phyloP scores from a whole-genome alignment of 2,113 vertebrate species.

The Hippocampus comes region DNA sequence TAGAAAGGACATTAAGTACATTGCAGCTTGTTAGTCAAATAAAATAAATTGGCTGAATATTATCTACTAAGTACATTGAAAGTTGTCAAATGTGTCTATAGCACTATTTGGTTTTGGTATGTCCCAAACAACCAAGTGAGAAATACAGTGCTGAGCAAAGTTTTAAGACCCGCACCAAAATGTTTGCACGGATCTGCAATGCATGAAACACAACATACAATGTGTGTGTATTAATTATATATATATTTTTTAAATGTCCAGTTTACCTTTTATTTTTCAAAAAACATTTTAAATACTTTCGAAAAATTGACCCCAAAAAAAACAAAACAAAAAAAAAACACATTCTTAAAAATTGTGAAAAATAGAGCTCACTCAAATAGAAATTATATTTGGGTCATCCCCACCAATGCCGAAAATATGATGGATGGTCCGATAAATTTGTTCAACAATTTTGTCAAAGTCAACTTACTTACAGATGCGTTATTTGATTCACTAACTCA shows the following conservation, averaged over 20 bases:
- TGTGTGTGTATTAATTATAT: neutral
- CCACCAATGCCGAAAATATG: neutral
- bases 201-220: neutral
- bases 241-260: neutral
- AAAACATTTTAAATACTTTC: no score
- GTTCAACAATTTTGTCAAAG: neutral
- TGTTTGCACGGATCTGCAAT: neutral
- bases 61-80: neutral
- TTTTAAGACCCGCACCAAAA: neutral
- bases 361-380: no score
- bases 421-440: neutral
- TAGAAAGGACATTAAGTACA: no score
- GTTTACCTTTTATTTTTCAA: neutral
- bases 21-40: neutral
- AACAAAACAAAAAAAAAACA: neutral
- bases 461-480: neutral
- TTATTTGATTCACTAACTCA: no score
- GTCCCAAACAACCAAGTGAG: neutral
- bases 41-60: neutral
- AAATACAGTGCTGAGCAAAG: neutral
- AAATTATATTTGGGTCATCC: no score
- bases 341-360: no score
- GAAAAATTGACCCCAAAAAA: neutral
- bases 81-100: neutral
- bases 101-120: neutral